Evolutionary conservation across 2,113 vertebrate species (phyloP), one percentile per base, ranked within the genome.

Genomic region (Plecturocebus donacophilus): DNA sequence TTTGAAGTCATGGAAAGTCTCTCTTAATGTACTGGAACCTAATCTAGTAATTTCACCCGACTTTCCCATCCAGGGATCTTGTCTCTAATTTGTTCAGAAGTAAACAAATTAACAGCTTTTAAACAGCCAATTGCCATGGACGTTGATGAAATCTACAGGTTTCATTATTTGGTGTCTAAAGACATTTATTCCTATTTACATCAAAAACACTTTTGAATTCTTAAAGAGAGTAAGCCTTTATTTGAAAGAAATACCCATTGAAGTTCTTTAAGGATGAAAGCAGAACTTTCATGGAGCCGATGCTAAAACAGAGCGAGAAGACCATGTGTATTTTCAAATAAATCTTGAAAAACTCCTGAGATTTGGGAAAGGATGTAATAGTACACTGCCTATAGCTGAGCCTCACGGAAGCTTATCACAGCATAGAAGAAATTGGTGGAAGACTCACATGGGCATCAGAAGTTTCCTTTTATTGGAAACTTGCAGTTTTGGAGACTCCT

Each of bases 221-320:
- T 81, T 92, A 56, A 68, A 87, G 20, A 87, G 13, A 70, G 45
- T 49, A 87, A 94, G 49, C 13, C 87, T 89, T 87, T 75, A 86
- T 93, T 91, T 56, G 42, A 95, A 96, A 87, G 64, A 92, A 96
- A 76, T 68, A 64, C 30, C 27, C 21, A 6, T 54, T 95, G 77
- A 85, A 61, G 25, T 82, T 92, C 20, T 61, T 70, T 82, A 54
- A 70, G 35, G 40, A 10, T 89, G 32, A 54, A 88, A 96, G 20
- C n/a, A 79, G 42, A 88, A 49, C 23, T 56, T 5, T 73, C 32
- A 82, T 64, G 77, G 86, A 97, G 70, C 45, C 70, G 58, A 75
- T 87, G 40, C 8, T 38, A 42, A 94, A n/a, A 19, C 47, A 76
- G 10, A 21, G 9, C 71, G 42, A 92, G 58, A 16, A 92, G 77